Percentiles rank a stretch among this genome's conserved stretches.
These are phyloP conservation scores for Picus viridis DNA, from an alignment of 2,797 vertebrate genomes.

Conservation along the genomic window DNA sequence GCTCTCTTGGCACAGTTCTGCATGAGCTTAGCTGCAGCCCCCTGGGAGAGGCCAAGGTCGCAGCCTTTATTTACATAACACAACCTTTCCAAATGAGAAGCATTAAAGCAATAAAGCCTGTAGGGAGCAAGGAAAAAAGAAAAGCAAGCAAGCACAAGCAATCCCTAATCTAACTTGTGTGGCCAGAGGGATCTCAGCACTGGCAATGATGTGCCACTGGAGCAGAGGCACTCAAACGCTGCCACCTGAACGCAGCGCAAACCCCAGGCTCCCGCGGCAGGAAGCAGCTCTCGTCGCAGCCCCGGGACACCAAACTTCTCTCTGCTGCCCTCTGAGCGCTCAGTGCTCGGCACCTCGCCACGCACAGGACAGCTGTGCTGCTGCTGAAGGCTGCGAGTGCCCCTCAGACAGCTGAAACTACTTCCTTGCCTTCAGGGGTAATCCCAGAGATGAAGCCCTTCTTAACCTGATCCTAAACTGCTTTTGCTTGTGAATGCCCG, in stretches of 20 bases:
- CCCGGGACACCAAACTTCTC: background rate
- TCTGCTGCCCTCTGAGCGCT: background rate
- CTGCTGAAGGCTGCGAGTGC: background rate
- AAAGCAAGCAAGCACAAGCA: background rate
- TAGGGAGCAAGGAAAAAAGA: background rate
- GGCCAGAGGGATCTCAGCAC: background rate
- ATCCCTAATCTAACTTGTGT: slow-evolving; percentile 1
- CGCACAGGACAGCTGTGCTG: background rate
- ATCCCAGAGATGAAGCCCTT: background rate
- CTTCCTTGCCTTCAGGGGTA: background rate
- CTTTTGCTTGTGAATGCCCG: background rate
- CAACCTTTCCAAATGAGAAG: background rate
- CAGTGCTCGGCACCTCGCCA: background rate
- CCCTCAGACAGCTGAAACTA: background rate
- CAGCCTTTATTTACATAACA: slow-evolving; percentile 13
- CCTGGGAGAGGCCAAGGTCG: slow-evolving; percentile 21
- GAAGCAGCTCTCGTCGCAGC: background rate
- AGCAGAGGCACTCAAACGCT: background rate
- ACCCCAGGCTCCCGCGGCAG: background rate
- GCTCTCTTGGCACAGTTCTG: background rate
- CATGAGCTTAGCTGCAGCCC: background rate
- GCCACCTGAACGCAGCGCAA: background rate
- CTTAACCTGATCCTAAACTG: background rate
- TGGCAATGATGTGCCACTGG: slow-evolving; percentile 19
- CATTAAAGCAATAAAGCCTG: slow-evolving; percentile 11